Evolutionary conservation across 2,888 invertebrate species (phyloP), one percentile per base, ranked within the genome.

Genomic region (Ophioninae sp.): DNA sequence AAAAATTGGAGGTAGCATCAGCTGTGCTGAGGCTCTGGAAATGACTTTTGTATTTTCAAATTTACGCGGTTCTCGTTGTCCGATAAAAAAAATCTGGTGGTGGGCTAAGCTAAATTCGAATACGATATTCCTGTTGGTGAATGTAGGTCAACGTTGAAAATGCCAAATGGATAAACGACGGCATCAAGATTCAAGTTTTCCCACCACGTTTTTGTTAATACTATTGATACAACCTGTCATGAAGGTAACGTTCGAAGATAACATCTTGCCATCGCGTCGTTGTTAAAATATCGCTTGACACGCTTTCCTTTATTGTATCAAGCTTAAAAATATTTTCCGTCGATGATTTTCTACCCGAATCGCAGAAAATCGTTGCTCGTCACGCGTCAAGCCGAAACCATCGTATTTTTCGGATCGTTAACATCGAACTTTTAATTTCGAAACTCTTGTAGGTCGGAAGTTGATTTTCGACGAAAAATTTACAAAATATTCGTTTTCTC

Each of bases 51-150:
- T 17, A 6, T 30, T 61, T n/a, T 39, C 37, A 6, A n/a, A 13
- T 80, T 85, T 41, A 86, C 85, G 87, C 17, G 6, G 17, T 1
- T 17, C 17, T 65, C 88, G 89, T 7, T 8, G 20, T 8, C 39
- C 13, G 17, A 37, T 88, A 89, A 87, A 88, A 88, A 88, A 65
- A 86, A 7, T 88, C 81, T 89, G 89, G 88, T 89, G 87, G 59
- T 72, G 37, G 39, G 2, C 6, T 20, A 20, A 50, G 30, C 30
- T 50, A 2, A 0, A 50, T 30, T 50, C 5, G 6, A 3, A 5
- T 17, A 17, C 50, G 50, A 50, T 17, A 50, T 17, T 17, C 17
- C 50, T 50, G 17, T 50, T 17, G 50, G 17, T 17, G 5, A 50
- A 17, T 50, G 17, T 0, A 10, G 6, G 50, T 6, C 50, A 10